Percentiles rank a stretch among this genome's conserved stretches.
Evolutionary conservation across 2,888 invertebrate species (phyloP).

Genomic region (Rotaria magnacalcarata): DNA sequence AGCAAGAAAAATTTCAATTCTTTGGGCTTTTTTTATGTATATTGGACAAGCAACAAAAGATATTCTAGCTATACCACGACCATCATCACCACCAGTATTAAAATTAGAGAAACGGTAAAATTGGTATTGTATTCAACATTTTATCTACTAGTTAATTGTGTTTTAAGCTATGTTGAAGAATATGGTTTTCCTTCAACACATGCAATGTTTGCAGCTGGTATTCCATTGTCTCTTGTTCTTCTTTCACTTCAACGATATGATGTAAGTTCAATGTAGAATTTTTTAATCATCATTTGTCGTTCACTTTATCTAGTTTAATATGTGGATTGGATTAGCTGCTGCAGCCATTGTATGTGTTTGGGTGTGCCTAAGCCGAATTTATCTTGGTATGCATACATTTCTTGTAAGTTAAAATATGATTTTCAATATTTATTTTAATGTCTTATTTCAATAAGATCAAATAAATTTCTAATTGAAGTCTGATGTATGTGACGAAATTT

Average conservation of each 20-base stretch:
- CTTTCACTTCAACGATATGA: constrained; percentile 43
- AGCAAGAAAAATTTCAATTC: constrained; percentile 69
- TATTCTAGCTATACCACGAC: constrained; percentile 43
- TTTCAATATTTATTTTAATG: not conserved
- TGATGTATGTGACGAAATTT: too few species aligned
- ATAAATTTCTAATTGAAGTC: too few species aligned
- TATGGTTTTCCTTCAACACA: constrained; percentile 47
- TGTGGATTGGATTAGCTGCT: not conserved
- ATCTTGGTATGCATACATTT: constrained; percentile 89
- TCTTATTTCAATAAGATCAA: not conserved
- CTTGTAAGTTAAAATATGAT: not conserved
- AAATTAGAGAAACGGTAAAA: constrained; percentile 66
- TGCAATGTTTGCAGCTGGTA: constrained; percentile 45
- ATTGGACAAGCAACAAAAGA: constrained; percentile 47
- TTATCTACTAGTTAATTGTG: not conserved
- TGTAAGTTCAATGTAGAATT: constrained; percentile 21
- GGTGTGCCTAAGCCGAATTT: constrained; percentile 69
- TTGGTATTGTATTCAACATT: not conserved
- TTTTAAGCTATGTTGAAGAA: constrained; percentile 37
- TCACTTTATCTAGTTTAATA: not conserved
- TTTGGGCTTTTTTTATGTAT: constrained; percentile 46
- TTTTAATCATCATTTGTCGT: not conserved
- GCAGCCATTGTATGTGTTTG: constrained; percentile 32
- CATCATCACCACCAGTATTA: constrained; percentile 43
- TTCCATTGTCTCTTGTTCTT: constrained; percentile 43